These are phyloP conservation scores for Xenopus tropicalis DNA, from an alignment of 2,113 vertebrate species.

Conservation along the genomic window UCB_Xtro_10.0 CM004444.2:112934001-112934500, in stretches of 20 bases:
- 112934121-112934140: slow-evolving; percentile 31
- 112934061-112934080: slow-evolving; percentile 29
- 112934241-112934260: slow-evolving; percentile 54
- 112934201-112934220: slow-evolving; percentile 84
- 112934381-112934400: slow-evolving; percentile 56
- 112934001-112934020: slow-evolving; percentile 52
- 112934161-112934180: slow-evolving; percentile 45
- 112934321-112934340: slow-evolving; percentile 51
- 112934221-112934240: slow-evolving; percentile 67
- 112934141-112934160: slow-evolving; percentile 40
- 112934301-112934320: slow-evolving; percentile 49
- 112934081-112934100: slow-evolving; percentile 36
- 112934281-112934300: slow-evolving; percentile 60
- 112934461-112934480: slow-evolving; percentile 41
- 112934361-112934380: slow-evolving; percentile 46
- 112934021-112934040: slow-evolving; percentile 31
- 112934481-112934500: slow-evolving; percentile 30
- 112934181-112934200: slow-evolving; percentile 73
- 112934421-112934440: slow-evolving; percentile 63
- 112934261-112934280: slow-evolving; percentile 61
- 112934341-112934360: not conserved
- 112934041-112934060: slow-evolving; percentile 43
- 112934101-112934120: slow-evolving; percentile 9
- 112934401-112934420: slow-evolving; percentile 57
- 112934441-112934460: slow-evolving; percentile 63